Percentiles rank a stretch among this genome's conserved stretches.
These are phyloP conservation scores for Otis tarda DNA, from an alignment of 2,113 vertebrate species.

Conservation along the genomic window DNA sequence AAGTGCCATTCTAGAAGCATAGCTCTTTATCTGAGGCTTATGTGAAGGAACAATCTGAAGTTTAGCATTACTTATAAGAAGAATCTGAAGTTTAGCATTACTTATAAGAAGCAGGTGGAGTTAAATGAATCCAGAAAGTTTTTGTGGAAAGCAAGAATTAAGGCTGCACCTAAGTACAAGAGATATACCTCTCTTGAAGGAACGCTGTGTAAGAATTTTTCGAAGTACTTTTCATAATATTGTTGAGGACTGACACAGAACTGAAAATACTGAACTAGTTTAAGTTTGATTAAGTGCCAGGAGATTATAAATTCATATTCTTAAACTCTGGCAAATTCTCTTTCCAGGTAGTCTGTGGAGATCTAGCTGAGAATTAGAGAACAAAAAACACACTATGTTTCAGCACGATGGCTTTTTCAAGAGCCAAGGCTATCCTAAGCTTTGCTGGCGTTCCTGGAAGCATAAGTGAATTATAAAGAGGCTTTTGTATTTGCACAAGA, in stretches of 20 bases:
- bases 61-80: background rate
- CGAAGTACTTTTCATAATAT: background rate
- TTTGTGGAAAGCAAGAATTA: background rate
- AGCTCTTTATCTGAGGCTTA: background rate
- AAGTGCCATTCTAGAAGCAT: background rate
- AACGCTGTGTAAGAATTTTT: background rate
- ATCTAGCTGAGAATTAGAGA: background rate
- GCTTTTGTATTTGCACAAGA: background rate
- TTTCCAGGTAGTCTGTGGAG: background rate
- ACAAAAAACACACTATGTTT: background rate
- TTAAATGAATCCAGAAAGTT: background rate
- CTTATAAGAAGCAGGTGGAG: background rate
- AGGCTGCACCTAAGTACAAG: background rate
- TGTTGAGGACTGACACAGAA: background rate
- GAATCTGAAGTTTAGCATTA: background rate
- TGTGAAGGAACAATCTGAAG: background rate
- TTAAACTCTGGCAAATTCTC: background rate
- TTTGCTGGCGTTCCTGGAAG: background rate
- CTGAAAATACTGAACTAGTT: background rate
- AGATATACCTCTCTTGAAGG: background rate
- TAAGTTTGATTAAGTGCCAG: background rate
- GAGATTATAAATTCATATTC: background rate
- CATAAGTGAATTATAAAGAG: background rate
- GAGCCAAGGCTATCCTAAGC: background rate
- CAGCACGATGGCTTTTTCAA: background rate